Conservation (phyloP, 1,140 invertebrate species). For the Microplitis demolitor region DNA sequence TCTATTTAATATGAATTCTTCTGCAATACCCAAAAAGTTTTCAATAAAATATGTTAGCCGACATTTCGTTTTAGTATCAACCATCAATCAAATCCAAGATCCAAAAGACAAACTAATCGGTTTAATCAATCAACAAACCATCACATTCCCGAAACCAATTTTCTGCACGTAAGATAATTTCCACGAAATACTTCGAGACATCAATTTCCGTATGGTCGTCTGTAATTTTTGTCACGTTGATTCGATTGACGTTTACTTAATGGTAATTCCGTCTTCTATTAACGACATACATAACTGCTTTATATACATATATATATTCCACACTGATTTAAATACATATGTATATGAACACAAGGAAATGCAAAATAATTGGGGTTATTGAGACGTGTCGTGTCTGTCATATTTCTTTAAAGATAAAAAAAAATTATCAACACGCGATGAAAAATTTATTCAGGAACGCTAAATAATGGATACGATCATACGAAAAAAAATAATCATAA, state of each 20-base stretch:
- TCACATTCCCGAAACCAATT: neutral
- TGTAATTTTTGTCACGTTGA: slow-evolving; percentile 6
- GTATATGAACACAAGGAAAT: neutral
- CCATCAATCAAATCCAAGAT: neutral
- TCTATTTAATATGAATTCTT: no score
- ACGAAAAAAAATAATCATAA: neutral
- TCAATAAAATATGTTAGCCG: no score
- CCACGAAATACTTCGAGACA: neutral
- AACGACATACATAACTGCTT: slow-evolving; percentile 13
- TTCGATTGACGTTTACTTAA: neutral
- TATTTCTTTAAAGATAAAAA: no score
- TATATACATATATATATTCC: neutral
- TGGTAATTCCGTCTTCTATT: slow-evolving; percentile 40
- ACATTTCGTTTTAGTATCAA: neutral
- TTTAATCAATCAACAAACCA: neutral
- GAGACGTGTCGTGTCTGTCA: no score
- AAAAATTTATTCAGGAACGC: no score
- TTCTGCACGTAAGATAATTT: neutral
- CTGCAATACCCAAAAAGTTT: no score
- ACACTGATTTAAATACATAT: neutral
- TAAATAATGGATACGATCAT: no score
- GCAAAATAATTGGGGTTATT: no score
- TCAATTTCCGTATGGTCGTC: neutral
- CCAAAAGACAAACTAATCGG: neutral
- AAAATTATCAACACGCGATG: no score